These are phyloP conservation scores for Polyodon spathula DNA, from an alignment of 2,113 vertebrate species.

Conservation along the genomic window DNA sequence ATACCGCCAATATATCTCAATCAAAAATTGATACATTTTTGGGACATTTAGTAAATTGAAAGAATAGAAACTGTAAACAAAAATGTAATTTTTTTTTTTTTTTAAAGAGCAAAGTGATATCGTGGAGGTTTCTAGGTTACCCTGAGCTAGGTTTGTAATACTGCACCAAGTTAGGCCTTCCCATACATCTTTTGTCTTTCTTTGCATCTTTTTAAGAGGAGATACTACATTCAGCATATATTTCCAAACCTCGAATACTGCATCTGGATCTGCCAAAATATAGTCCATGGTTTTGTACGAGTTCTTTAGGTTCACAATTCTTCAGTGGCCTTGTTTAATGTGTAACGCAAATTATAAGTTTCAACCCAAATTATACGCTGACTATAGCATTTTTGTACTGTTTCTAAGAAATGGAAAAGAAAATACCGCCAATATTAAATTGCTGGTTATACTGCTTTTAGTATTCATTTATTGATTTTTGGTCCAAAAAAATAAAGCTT, in stretches of 20 bases:
- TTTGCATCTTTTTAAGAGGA: slow-evolving; percentile 3
- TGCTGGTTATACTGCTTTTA: neutral
- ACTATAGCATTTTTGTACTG: slow-evolving; percentile 45
- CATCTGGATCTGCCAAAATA: slow-evolving; percentile 42
- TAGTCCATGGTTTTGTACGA: slow-evolving; percentile 57
- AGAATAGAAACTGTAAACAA: too few relatives aligned
- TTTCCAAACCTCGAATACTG: slow-evolving; percentile 23
- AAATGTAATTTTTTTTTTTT: neutral
- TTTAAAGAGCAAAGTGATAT: neutral
- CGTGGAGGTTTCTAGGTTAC: neutral
- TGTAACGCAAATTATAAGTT: slow-evolving; percentile 65
- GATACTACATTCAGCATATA: slow-evolving; percentile 21
- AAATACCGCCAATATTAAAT: slow-evolving; percentile 16
- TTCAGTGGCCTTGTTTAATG: slow-evolving; percentile 57
- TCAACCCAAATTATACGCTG: slow-evolving; percentile 58
- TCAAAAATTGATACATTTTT: too few relatives aligned
- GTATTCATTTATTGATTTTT: too few relatives aligned
- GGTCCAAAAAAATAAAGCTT: too few relatives aligned
- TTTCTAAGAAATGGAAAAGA: slow-evolving; percentile 41
- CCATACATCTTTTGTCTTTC: neutral
- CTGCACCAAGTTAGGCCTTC: neutral
- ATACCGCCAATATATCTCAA: too few relatives aligned
- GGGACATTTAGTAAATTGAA: too few relatives aligned
- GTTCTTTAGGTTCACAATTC: slow-evolving; percentile 49
- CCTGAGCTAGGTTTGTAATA: neutral